Conservation (phyloP, 92 coral and sea anemone genomes). For the Meandrina meandrites region DNA sequence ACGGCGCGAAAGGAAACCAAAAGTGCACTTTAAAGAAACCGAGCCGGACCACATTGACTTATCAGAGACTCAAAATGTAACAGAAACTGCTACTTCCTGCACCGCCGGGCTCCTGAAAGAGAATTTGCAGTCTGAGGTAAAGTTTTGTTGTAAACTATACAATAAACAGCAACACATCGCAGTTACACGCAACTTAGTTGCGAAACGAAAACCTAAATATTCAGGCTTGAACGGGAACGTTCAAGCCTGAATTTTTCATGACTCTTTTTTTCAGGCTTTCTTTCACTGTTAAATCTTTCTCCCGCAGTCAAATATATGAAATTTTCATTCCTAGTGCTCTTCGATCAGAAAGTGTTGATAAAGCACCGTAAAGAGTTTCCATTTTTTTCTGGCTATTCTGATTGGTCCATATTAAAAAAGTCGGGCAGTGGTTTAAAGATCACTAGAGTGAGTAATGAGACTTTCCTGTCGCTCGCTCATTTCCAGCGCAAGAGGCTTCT, state of each 20-base stretch:
- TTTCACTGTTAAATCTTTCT: too few relatives aligned
- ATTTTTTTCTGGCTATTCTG: neutral
- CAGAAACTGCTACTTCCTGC: neutral
- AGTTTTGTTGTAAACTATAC: neutral
- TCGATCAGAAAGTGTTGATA: neutral
- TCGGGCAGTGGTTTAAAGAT: neutral
- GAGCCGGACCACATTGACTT: constrained; percentile 2
- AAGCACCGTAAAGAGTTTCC: neutral
- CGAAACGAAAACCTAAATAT: too few relatives aligned
- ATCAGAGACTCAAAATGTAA: constrained; percentile 21
- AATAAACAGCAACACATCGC: neutral
- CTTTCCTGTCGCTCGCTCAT: neutral
- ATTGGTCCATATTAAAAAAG: neutral
- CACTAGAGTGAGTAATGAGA: neutral
- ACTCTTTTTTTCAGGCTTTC: too few relatives aligned
- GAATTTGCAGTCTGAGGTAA: constrained; percentile 29
- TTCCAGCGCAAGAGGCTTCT: neutral
- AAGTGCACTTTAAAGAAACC: constrained; percentile 9
- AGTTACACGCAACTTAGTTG: too few relatives aligned
- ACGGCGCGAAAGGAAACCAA: constrained; percentile 10
- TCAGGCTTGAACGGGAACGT: too few relatives aligned
- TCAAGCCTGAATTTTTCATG: too few relatives aligned
- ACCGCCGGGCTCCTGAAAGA: neutral
- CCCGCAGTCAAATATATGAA: too few relatives aligned
- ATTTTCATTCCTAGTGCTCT: neutral